phyloP scores from a whole-genome alignment of 2,797 vertebrate genomes.

The Pseudochromis fuscus region DNA sequence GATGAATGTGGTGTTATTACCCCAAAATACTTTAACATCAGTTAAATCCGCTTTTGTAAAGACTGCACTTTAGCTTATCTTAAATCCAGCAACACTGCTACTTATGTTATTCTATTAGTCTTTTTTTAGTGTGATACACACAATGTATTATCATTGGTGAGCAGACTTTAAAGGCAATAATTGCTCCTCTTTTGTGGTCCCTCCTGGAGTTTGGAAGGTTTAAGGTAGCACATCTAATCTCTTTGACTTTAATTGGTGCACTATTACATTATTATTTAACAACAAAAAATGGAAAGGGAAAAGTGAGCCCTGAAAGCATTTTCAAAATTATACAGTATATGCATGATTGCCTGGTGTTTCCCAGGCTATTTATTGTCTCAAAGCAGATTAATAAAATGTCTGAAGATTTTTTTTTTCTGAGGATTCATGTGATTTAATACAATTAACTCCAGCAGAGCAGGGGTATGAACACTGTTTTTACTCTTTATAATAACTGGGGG shows the following conservation, averaged over 20 bases:
- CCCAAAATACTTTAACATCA: too few species aligned
- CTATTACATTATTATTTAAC: constrained; percentile 6
- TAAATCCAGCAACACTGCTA: background rate
- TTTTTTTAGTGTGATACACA: background rate
- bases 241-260: constrained; percentile 11
- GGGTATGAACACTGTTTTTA: background rate
- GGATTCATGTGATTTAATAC: background rate
- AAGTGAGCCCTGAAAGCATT: constrained; percentile 13
- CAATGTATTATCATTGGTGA: background rate
- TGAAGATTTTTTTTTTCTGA: background rate
- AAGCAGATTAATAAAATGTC: constrained; percentile 1
- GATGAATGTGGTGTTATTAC: background rate
- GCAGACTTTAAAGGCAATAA: background rate
- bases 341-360: background rate
- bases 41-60: background rate
- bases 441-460: background rate
- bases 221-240: constrained; percentile 12
- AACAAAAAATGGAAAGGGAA: constrained; percentile 2
- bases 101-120: background rate
- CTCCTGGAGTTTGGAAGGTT: background rate
- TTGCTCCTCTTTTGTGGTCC: constrained; percentile 7
- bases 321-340: constrained; percentile 9
- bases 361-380: constrained; percentile 1
- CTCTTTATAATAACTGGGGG: background rate
- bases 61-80: background rate